phyloP scores from a whole-genome alignment of 2,113 vertebrate species.

The Pica pica region DNA sequence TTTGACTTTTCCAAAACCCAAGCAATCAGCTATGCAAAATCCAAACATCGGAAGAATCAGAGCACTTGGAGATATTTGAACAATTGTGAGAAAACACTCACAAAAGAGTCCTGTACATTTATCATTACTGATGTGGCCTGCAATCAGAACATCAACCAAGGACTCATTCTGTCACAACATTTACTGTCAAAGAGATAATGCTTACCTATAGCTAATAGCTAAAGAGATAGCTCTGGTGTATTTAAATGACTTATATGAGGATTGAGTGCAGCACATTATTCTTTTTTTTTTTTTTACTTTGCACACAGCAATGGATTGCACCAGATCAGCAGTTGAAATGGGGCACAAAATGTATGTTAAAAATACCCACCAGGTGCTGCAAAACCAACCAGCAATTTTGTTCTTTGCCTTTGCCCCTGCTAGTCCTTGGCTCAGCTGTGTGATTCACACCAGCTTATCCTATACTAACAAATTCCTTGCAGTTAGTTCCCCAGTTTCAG shows the following conservation, averaged over 20 bases:
- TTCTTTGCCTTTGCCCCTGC: not conserved
- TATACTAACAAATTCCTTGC: not conserved
- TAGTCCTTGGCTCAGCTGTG: not conserved
- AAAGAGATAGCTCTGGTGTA: not conserved
- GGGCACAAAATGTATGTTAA: not conserved
- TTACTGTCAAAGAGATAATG: not conserved
- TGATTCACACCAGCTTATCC: not conserved
- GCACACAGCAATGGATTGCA: not conserved
- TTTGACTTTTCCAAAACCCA: not conserved
- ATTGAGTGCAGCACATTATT: not conserved
- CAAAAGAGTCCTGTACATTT: not conserved
- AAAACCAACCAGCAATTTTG: not conserved
- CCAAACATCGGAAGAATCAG: not conserved
- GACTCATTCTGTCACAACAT: constrained; percentile 4
- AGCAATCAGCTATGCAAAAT: not conserved
- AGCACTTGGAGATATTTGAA: not conserved
- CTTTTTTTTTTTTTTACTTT: not conserved
- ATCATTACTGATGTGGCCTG: not conserved
- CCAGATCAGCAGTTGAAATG: not conserved
- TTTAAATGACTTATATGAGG: not conserved
- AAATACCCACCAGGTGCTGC: not conserved
- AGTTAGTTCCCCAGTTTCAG: not conserved
- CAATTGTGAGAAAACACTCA: not conserved
- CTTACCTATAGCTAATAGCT: not conserved
- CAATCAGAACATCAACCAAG: constrained; percentile 12